Percentiles rank a stretch among this genome's conserved stretches.
Evolutionary conservation across 2,113 vertebrate species (phyloP).

Genomic region (Gasterosteus aculeatus): DNA sequence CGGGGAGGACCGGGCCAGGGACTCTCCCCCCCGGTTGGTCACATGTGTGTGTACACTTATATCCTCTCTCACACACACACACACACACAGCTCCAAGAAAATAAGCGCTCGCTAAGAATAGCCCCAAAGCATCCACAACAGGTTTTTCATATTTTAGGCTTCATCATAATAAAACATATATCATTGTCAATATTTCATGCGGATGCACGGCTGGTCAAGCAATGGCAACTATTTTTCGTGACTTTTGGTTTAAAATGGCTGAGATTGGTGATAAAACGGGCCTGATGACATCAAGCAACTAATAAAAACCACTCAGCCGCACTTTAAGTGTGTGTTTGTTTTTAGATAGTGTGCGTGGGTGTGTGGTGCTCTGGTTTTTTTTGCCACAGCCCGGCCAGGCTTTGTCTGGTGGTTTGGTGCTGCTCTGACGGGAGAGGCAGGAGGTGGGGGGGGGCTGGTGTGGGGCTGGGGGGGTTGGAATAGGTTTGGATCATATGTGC

Average conservation of each 20-base stretch:
- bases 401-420: slow-evolving; percentile 65
- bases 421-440: slow-evolving; percentile 41
- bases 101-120: slow-evolving; percentile 17
- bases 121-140: background rate
- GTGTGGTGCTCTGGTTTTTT: slow-evolving; percentile 42
- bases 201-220: background rate
- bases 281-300: background rate
- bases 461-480: slow-evolving; percentile 13
- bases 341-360: slow-evolving; percentile 4
- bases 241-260: slow-evolving; percentile 6
- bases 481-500: slow-evolving; percentile 39
- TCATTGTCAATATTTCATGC: slow-evolving; percentile 32
- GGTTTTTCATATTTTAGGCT: slow-evolving; percentile 19
- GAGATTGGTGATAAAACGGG: background rate
- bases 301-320: too few relatives aligned
- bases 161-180: slow-evolving; percentile 44
- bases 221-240: slow-evolving; percentile 16
- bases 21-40: slow-evolving; percentile 20
- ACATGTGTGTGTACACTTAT: background rate
- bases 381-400: slow-evolving; percentile 48
- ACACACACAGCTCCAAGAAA: slow-evolving; percentile 7
- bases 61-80: slow-evolving; percentile 4
- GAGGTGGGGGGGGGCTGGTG: slow-evolving; percentile 19
- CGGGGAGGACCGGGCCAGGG: slow-evolving; percentile 35
- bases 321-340: slow-evolving; percentile 24